phyloP scores from a whole-genome alignment of 2,797 vertebrate genomes.

The Graptemys geographica region DNA sequence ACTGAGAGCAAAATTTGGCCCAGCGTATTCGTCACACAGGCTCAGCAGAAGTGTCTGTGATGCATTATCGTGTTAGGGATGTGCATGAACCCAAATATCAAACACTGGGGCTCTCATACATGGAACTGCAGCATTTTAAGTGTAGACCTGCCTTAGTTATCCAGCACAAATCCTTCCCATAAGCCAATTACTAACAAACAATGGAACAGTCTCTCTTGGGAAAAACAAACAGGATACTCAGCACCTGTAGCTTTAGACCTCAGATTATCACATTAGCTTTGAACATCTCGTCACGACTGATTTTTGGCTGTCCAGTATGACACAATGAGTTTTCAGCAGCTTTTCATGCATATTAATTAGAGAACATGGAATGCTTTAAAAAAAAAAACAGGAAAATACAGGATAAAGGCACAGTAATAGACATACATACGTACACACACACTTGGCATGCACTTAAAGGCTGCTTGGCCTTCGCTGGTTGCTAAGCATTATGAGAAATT shows the following conservation, averaged over 20 bases:
- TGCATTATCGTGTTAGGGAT: background rate
- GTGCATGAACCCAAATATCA: background rate
- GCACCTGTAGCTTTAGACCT: background rate
- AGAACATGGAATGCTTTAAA: slow-evolving; percentile 55
- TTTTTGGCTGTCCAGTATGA: slow-evolving; percentile 36
- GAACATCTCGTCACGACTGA: background rate
- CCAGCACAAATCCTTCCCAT: background rate
- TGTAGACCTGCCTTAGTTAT: background rate
- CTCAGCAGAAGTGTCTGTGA: background rate
- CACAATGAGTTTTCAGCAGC: slow-evolving; percentile 30
- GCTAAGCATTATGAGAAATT: slow-evolving; percentile 76
- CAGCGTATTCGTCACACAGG: background rate
- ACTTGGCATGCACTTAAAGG: background rate
- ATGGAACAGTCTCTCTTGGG: background rate
- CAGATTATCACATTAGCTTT: slow-evolving; percentile 5
- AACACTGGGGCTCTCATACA: background rate
- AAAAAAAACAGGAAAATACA: slow-evolving; percentile 27
- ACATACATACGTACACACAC: background rate
- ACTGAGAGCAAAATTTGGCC: background rate
- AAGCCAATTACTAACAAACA: background rate
- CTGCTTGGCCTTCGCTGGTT: slow-evolving; percentile 51
- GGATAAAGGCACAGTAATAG: slow-evolving; percentile 32
- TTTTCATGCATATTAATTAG: slow-evolving; percentile 49
- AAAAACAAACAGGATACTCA: background rate
- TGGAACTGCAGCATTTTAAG: background rate